Conservation (phyloP, 1,140 invertebrate species). For the Pristionchus pacificus region DNA sequence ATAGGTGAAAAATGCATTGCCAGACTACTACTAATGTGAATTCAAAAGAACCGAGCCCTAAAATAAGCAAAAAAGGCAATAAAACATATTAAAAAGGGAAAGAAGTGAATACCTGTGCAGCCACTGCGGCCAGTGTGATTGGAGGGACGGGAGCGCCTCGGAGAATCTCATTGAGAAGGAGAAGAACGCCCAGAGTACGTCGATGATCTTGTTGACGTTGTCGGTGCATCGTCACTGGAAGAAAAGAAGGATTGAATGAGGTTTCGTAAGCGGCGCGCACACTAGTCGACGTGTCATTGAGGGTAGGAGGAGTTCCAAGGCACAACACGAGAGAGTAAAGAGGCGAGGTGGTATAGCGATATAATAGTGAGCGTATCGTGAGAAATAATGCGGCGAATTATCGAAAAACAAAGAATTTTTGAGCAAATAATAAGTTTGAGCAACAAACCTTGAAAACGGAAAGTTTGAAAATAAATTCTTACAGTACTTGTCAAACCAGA, state of each 20-base stretch:
- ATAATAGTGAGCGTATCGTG: no score
- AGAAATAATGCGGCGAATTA: no score
- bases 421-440: no score
- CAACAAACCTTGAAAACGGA: no score
- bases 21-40: no score
- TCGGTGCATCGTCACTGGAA: conserved; percentile 20
- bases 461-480: no score
- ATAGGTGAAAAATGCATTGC: no score
- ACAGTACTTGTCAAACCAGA: no score
- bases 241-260: no score
- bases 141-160: conserved; percentile 68
- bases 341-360: neutral
- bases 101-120: conserved; percentile 37
- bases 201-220: conserved; percentile 16
- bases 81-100: neutral
- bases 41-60: no score
- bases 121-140: conserved; percentile 64
- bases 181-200: conserved; percentile 19
- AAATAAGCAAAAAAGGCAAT: neutral
- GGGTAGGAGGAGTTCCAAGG: neutral
- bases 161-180: conserved; percentile 46
- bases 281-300: neutral
- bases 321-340: neutral
- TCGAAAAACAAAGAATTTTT: no score
- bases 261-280: no score